Base-by-base conservation (phyloP, 2,797 vertebrate species). In the Galaxias olidus region DNA sequence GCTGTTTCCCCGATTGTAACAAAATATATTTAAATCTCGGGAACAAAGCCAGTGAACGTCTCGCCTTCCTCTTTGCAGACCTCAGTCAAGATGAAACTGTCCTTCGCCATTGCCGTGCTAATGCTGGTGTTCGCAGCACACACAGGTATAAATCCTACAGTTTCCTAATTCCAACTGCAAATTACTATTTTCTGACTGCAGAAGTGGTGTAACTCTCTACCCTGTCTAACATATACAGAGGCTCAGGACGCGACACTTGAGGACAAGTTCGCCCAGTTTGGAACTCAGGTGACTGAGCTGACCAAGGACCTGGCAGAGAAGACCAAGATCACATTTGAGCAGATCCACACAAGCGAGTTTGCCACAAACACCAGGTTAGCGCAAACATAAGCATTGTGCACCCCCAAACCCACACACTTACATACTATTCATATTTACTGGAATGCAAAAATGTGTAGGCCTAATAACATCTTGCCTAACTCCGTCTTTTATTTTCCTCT, bases 31-130 rank as follows among this genome's bases (percentile, higher is more conserved):
- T n/a, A 52, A 3, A 10, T 1, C 12, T 4, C 10, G 9, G 13
- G 40, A 46, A 12, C 12, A 20, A 42, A 30, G n/a, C 13, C 13
- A 14, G 59, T 65, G 46, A 48, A 14, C 41, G 1, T 47, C 4
- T 57, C 0, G 51, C 9, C 4, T 59, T 20, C 20, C 73, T 48
- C 54, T 56, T 75, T 70, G 20, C 65, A 61, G 81, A 1, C 18
- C 58, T 54, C 61, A 57, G 71, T 50, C 65, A 84, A 76, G 46
- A 93, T 94, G 93, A 93, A 71, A 79, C 80, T 93, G 44, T 74
- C 78, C 49, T 78, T 94, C 1, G 90, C 91, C 0, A 69, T 92
- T 19, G 88, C 91, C 0, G 83, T 94, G 67, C 58, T 94, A 75
- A 46, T 92, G 72, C 74, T 92, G 83, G 91, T 86, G 40, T 71